Evolutionary conservation across 2,797 vertebrate species (phyloP).

Genomic region (Nannoperca australis): DNA sequence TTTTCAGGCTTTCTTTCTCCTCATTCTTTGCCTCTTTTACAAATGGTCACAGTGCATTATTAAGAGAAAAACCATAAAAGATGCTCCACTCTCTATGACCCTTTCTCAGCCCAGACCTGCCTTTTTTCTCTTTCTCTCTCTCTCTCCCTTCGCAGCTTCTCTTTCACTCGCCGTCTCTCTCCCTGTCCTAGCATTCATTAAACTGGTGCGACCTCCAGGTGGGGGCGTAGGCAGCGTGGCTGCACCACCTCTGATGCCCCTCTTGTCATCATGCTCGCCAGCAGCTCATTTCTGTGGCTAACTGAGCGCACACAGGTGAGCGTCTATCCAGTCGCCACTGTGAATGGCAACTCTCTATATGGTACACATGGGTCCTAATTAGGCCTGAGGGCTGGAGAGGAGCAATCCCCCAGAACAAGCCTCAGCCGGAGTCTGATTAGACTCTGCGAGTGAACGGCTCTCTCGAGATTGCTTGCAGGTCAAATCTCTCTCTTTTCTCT

Average conservation of each 20-base stretch:
- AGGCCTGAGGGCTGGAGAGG: slow-evolving; percentile 79
- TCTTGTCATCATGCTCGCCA: slow-evolving; percentile 71
- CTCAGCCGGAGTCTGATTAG: slow-evolving; percentile 79
- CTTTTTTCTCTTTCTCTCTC: background rate
- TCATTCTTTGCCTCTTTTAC: slow-evolving; percentile 32
- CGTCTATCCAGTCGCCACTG: slow-evolving; percentile 50
- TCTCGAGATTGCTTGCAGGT: slow-evolving; percentile 79
- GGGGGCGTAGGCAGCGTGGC: slow-evolving; percentile 40
- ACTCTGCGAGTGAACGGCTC: slow-evolving; percentile 71
- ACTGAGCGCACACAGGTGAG: slow-evolving; percentile 73
- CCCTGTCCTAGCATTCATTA: slow-evolving; percentile 74
- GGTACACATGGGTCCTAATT: slow-evolving; percentile 84
- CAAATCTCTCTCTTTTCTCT: slow-evolving; percentile 63
- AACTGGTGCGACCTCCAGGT: slow-evolving; percentile 65
- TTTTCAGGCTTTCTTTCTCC: slow-evolving; percentile 38
- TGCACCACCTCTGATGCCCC: slow-evolving; percentile 60
- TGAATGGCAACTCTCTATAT: slow-evolving; percentile 60
- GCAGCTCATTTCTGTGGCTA: slow-evolving; percentile 70
- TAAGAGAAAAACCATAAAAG: slow-evolving; percentile 57
- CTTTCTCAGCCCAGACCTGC: slow-evolving; percentile 52
- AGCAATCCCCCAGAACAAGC: slow-evolving; percentile 74
- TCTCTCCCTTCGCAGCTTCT: slow-evolving; percentile 30
- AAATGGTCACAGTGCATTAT: slow-evolving; percentile 54
- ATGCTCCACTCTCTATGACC: slow-evolving; percentile 41
- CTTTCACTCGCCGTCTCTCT: slow-evolving; percentile 11